These are phyloP conservation scores for Siderastrea siderea DNA, from an alignment of 92 coral and sea anemone genomes.

Conservation along the genomic window DNA sequence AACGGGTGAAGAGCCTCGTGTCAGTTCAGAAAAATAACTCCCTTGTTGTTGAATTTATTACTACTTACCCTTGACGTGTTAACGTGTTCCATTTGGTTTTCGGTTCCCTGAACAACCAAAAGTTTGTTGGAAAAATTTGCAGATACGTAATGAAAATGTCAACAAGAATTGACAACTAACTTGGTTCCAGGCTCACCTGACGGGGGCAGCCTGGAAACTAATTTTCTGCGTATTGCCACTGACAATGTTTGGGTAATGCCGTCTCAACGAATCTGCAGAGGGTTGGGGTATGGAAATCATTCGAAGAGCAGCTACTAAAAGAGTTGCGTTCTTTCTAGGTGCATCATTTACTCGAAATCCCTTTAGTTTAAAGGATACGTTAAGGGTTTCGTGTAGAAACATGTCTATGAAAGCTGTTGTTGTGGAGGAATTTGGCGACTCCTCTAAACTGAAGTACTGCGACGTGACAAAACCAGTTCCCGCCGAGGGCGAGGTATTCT, in stretches of 20 bases:
- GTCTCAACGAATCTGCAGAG: too few species aligned
- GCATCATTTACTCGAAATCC: not conserved
- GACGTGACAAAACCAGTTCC: constrained; percentile 59
- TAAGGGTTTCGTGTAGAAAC: not conserved
- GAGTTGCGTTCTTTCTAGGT: not conserved
- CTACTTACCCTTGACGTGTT: constrained; percentile 29
- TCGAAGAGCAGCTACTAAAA: not conserved
- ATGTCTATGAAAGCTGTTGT: constrained; percentile 69
- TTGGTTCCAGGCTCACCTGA: not conserved
- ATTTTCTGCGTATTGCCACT: constrained; percentile 2
- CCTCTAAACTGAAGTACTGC: constrained; percentile 41
- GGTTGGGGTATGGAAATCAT: not conserved
- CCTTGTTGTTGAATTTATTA: not conserved
- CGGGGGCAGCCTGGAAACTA: not conserved
- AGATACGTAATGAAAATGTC: not conserved
- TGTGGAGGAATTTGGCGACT: constrained; percentile 57
- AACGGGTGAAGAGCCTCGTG: not conserved
- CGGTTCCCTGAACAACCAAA: constrained; percentile 38
- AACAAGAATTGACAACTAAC: not conserved
- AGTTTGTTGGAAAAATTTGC: constrained; percentile 1
- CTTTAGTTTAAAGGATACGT: not conserved
- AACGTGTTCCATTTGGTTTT: not conserved
- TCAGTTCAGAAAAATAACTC: not conserved
- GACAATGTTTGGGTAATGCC: not conserved
- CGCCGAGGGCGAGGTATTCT: constrained; percentile 52